A percentile compares a stretch with the other conserved stretches of the same genome.
Conservation (phyloP, 2,888 invertebrate genomes). For the Eupithecia tripunctaria region DNA sequence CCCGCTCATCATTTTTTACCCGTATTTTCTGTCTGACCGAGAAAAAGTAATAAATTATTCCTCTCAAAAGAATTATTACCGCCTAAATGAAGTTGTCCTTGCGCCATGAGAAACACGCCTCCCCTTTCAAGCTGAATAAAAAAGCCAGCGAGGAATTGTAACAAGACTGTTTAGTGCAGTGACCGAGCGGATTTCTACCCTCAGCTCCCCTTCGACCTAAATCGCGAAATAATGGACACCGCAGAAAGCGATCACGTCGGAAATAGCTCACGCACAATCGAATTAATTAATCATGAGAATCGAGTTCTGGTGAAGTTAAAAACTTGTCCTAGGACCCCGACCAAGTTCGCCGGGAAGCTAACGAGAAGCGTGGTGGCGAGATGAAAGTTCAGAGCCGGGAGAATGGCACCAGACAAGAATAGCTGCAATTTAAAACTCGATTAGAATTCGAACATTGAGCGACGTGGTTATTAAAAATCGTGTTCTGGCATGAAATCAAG, state of each 20-base stretch:
- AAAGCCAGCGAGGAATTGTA: constrained; percentile 61
- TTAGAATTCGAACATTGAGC: constrained; percentile 81
- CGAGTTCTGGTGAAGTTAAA: constrained; percentile 75
- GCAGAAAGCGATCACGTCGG: constrained; percentile 68
- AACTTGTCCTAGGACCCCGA: constrained; percentile 72
- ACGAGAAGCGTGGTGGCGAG: constrained; percentile 78
- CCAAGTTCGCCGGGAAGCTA: constrained; percentile 82
- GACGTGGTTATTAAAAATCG: constrained; percentile 77
- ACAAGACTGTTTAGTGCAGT: constrained; percentile 74
- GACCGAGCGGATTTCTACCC: constrained; percentile 77
- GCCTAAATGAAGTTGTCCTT: constrained; percentile 65
- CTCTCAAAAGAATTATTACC: constrained; percentile 50
- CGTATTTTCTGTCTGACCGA: constrained; percentile 43
- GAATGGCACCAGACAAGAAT: constrained; percentile 78
- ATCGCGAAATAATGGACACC: constrained; percentile 77
- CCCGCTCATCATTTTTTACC: constrained; percentile 42
- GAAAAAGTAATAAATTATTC: constrained; percentile 50
- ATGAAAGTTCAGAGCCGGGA: constrained; percentile 74
- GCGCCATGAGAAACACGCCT: constrained; percentile 58
- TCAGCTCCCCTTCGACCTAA: constrained; percentile 68
- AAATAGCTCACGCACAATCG: constrained; percentile 79
- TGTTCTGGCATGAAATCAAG: constrained; percentile 56
- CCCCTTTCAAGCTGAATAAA: constrained; percentile 62
- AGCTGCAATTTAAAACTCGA: constrained; percentile 84
- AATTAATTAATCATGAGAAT: constrained; percentile 83